Evolutionary conservation across 1,140 invertebrate genomes (phyloP), one percentile per base, ranked within the genome.

Genomic region (Paralvinella palmiformis): DNA sequence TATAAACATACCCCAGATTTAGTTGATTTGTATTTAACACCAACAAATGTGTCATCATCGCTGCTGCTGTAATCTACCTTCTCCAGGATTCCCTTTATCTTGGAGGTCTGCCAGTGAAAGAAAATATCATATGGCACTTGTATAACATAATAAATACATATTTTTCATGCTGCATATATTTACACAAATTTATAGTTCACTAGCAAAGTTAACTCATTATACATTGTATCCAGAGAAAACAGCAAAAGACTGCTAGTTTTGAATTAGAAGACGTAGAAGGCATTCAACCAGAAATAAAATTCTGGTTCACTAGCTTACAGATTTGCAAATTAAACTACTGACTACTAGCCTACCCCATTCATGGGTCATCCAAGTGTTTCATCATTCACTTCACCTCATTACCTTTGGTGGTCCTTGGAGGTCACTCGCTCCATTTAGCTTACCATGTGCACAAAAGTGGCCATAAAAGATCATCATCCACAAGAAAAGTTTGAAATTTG

Each of bases 1-100:
- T 13, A 52, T 17, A 17, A 24, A 53, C 55, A 32, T 1, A 57
- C 55, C 33, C 27, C 55, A 33, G 27, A 33, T 33, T 57, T 27
- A 10, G 55, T 33, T 57, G 55, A 57, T 32, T 57, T 57, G 29
- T 57, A 57, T 1, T 27, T 32, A 7, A 57, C 55, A 2, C 22
- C 33, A 3, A 57, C n/a, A 10, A 32, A 7, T 31, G 27, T 57
- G 5, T 56, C 31, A 3, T 57, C 55, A 33, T 57, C 55, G 5
- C 35, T 32, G 35, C 55, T 57, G 29, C 55, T 57, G 55, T 57
- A 57, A 32, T 31, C 3, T 7, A 36, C 33, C 22, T 57, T 57
- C 27, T 57, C 27, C 27, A 22, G 29, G 27, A 31, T 32, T 20
- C 33, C 35, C 1, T 20, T 13, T 41, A 13, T 41, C 37, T 41